A percentile compares a stretch with the other conserved stretches of the same genome.
Conservation (phyloP, 1,140 invertebrate genomes). For the Diuraphis noxia region DNA sequence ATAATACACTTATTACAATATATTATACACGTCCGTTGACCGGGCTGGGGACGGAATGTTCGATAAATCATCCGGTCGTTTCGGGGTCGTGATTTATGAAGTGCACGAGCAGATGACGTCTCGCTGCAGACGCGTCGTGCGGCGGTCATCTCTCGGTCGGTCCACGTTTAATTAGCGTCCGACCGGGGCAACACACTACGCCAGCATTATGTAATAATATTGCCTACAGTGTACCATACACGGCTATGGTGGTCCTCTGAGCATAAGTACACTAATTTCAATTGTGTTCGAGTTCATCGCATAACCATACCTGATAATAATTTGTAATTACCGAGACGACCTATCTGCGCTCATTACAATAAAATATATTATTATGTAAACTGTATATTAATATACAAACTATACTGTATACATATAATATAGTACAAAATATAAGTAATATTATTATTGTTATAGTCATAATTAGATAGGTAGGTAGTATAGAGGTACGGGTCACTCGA, state of each 20-base stretch:
- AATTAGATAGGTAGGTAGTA: background rate
- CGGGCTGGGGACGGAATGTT: background rate
- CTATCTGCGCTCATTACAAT: background rate
- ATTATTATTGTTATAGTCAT: background rate
- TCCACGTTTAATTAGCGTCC: background rate
- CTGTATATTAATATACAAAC: too few relatives aligned
- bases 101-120: background rate
- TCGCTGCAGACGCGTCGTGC: background rate
- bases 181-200: background rate
- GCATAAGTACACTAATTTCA: background rate
- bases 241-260: background rate
- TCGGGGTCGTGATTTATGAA: background rate
- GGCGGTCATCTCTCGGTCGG: background rate
- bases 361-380: background rate
- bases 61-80: background rate
- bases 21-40: background rate
- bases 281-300: background rate
- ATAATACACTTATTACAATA: conserved; percentile 5
- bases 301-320: background rate
- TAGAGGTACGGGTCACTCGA: too few relatives aligned
- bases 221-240: background rate
- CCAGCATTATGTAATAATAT: background rate
- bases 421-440: too few relatives aligned
- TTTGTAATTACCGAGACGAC: background rate
- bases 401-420: too few relatives aligned